These are phyloP conservation scores for Encarsia formosa DNA, from an alignment of 2,888 invertebrate genomes.

Conservation along the genomic window DNA sequence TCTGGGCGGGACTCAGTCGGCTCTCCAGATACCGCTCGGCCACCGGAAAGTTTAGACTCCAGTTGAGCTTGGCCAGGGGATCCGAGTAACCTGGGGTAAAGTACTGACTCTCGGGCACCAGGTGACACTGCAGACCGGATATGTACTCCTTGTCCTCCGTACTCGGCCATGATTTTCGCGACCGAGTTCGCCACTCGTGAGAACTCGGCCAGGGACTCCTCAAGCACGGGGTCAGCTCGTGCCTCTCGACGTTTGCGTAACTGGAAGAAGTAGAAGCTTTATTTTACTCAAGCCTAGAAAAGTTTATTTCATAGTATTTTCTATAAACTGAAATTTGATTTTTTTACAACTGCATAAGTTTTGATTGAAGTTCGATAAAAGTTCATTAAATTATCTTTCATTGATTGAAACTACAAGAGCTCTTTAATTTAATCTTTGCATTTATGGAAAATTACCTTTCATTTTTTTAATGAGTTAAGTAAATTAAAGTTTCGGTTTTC, in stretches of 20 bases:
- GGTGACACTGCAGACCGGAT: slow-evolving; percentile 63
- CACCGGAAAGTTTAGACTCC: slow-evolving; percentile 74
- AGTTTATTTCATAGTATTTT: too few relatives aligned
- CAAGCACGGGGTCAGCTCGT: slow-evolving; percentile 70
- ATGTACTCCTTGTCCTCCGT: slow-evolving; percentile 64
- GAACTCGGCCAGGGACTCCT: slow-evolving; percentile 67
- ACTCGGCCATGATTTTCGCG: slow-evolving; percentile 66
- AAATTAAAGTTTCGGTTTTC: too few relatives aligned
- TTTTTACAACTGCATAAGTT: too few relatives aligned
- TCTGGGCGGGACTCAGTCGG: slow-evolving; percentile 67
- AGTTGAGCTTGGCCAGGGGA: slow-evolving; percentile 59
- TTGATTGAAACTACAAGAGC: too few relatives aligned
- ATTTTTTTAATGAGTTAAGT: too few relatives aligned
- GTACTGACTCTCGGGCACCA: slow-evolving; percentile 72
- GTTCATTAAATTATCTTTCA: too few relatives aligned
- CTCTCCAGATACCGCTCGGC: slow-evolving; percentile 73
- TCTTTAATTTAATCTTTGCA: too few relatives aligned
- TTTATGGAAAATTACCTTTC: too few relatives aligned
- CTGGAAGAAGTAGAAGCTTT: slow-evolving; percentile 38
- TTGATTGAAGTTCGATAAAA: too few relatives aligned
- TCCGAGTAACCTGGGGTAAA: slow-evolving; percentile 50
- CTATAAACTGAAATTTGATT: too few relatives aligned
- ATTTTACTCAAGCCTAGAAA: not conserved
- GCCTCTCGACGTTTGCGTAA: slow-evolving; percentile 48
- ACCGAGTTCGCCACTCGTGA: slow-evolving; percentile 67